Conservation (phyloP, 1,140 invertebrate species). For the Bombus confusus region DNA sequence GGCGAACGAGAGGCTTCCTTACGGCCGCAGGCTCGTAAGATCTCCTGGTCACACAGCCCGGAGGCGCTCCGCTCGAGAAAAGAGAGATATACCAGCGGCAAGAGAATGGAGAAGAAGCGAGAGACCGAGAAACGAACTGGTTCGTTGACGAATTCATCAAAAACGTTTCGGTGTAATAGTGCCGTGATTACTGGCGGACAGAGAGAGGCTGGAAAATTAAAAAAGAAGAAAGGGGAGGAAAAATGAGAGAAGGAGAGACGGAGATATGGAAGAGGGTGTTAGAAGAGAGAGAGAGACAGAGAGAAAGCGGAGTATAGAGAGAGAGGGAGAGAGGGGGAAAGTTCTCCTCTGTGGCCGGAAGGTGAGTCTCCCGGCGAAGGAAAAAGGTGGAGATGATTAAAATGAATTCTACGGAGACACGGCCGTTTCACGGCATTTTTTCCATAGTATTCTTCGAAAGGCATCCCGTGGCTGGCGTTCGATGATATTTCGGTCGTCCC, state of each 20-base stretch:
- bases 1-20: conserved; percentile 55
- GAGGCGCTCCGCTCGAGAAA: conserved; percentile 26
- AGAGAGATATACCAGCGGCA: conserved; percentile 18
- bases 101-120: conserved; percentile 15
- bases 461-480: conserved; percentile 30
- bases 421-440: conserved; percentile 34
- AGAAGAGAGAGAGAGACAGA: background rate
- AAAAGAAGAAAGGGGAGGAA: conserved; percentile 34
- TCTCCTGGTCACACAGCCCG: conserved; percentile 56
- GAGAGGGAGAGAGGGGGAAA: background rate
- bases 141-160: conserved; percentile 80
- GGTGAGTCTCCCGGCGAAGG: conserved; percentile 48
- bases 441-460: conserved; percentile 37
- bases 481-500: conserved; percentile 55
- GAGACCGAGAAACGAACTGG: conserved; percentile 44
- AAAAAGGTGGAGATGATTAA: conserved; percentile 60
- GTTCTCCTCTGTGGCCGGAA: conserved; percentile 49
- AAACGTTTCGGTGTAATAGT: conserved; percentile 75
- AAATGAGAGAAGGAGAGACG: background rate
- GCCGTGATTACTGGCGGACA: conserved; percentile 73
- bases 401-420: conserved; percentile 57
- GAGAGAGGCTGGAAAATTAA: conserved; percentile 46
- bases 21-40: conserved; percentile 74
- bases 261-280: background rate
- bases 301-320: background rate